Base-by-base conservation (phyloP, 23 tunicate genomes). In the Halocynthia aurantium region DNA sequence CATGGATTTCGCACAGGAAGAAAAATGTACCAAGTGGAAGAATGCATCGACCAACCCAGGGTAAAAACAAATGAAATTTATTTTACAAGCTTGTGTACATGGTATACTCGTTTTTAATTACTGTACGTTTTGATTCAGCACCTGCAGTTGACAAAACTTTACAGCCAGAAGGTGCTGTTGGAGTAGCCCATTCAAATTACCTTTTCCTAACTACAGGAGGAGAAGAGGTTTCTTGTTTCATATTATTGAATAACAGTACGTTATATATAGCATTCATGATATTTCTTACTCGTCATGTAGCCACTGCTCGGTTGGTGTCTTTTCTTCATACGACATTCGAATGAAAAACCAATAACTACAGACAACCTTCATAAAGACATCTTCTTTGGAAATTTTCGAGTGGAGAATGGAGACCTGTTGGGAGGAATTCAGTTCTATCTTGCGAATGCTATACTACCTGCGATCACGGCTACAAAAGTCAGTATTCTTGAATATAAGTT, bases 151-250 rank as follows among this genome's bases (percentile, higher is more conserved):
- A 67, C 12, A 67, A n/a, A n/a, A 67, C 21, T 12, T 31, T 21
- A 21, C 72, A 12, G 15, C 12, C 78, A 10, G 78, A 21, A n/a
- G 50, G 50, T 8, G 50, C 62, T 74, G 31, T 21, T 11, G 55
- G 60, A 54, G 49, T 15, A 51, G 60, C 19, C 5, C 64, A 20
- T n/a, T 54, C 55, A 50, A 89, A 89, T 51, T 89, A 78, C 69
- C 75, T 89, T 11, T 89, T 89, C 63, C 65, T 89, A 19, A 89
- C 96, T 13, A 84, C 69, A 31, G 96, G 82, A n/a, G 84, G 76
- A 20, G 82, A 84, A 58, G 96, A 89, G 89, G 96, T 89, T 52
- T 72, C 22, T 11, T 67, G 2, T 51, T 18, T n/a, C 12, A 67
- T 11, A 11, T 67, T 18, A 11, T 22, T 67, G 72, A 67, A 67